These are phyloP conservation scores for Vidua macroura DNA, from an alignment of 2,113 vertebrate species.

Conservation along the genomic window DNA sequence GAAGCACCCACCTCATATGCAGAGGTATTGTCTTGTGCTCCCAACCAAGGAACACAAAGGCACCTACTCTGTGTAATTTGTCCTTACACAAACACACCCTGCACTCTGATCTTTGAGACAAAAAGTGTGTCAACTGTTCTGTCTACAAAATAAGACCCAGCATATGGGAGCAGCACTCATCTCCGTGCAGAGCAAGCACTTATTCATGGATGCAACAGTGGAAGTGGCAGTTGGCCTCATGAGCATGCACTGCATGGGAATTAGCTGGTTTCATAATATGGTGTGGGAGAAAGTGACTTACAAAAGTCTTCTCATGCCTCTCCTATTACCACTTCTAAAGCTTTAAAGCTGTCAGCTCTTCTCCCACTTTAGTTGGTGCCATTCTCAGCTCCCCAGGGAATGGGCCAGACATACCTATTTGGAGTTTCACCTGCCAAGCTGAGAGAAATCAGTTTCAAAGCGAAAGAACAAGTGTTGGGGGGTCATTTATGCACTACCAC, in stretches of 20 bases:
- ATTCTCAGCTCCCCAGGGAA: slow-evolving; percentile 44
- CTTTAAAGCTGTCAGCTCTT: slow-evolving; percentile 71
- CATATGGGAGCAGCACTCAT: slow-evolving; percentile 63
- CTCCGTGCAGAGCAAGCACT: slow-evolving; percentile 43
- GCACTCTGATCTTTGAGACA: slow-evolving; percentile 57
- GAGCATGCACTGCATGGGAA: slow-evolving; percentile 69
- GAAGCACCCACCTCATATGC: neutral
- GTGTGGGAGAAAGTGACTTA: slow-evolving; percentile 67
- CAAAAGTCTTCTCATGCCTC: slow-evolving; percentile 66
- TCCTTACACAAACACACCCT: slow-evolving; percentile 47
- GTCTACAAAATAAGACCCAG: slow-evolving; percentile 59
- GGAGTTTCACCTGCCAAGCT: slow-evolving; percentile 67
- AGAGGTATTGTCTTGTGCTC: neutral
- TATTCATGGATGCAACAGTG: slow-evolving; percentile 59
- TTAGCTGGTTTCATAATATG: slow-evolving; percentile 67
- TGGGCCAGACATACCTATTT: slow-evolving; percentile 37
- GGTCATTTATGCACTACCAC: slow-evolving; percentile 37
- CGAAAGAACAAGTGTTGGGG: slow-evolving; percentile 48
- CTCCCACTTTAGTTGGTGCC: slow-evolving; percentile 63
- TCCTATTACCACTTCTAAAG: slow-evolving; percentile 71
- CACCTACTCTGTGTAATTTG: slow-evolving; percentile 22
- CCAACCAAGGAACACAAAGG: neutral
- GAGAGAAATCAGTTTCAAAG: slow-evolving; percentile 66
- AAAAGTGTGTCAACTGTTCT: slow-evolving; percentile 61
- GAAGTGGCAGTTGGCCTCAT: slow-evolving; percentile 71